Conservation (phyloP, 2,113 vertebrate genomes). For the Aviceda subcristata region DNA sequence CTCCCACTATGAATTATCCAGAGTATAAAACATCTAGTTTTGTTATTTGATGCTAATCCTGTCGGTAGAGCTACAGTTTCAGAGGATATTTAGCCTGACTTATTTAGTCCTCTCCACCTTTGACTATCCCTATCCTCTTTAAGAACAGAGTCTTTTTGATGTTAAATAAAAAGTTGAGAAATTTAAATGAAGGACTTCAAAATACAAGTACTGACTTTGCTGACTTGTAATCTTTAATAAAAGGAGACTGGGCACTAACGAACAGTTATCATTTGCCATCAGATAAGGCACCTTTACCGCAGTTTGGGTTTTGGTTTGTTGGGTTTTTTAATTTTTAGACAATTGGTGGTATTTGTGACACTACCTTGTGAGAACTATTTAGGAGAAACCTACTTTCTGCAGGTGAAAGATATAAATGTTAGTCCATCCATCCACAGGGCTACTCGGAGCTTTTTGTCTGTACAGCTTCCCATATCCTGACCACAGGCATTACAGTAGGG, state of each 20-base stretch:
- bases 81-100: constrained; percentile 23
- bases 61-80: neutral
- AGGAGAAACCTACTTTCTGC: neutral
- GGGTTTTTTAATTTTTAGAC: neutral
- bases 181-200: constrained; percentile 8
- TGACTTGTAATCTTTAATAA: neutral
- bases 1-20: neutral
- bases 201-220: neutral
- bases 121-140: neutral
- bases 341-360: neutral
- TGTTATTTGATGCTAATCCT: constrained; percentile 41
- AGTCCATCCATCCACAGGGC: neutral
- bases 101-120: neutral
- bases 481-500: neutral
- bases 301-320: neutral
- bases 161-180: neutral
- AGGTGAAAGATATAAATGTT: neutral
- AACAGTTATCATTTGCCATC: neutral
- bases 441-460: neutral
- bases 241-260: neutral
- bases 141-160: neutral
- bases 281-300: neutral
- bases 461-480: neutral
- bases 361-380: neutral
- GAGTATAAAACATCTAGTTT: neutral